phyloP scores from a whole-genome alignment of 2,797 vertebrate genomes.

The Melanotaenia boesemani region DNA sequence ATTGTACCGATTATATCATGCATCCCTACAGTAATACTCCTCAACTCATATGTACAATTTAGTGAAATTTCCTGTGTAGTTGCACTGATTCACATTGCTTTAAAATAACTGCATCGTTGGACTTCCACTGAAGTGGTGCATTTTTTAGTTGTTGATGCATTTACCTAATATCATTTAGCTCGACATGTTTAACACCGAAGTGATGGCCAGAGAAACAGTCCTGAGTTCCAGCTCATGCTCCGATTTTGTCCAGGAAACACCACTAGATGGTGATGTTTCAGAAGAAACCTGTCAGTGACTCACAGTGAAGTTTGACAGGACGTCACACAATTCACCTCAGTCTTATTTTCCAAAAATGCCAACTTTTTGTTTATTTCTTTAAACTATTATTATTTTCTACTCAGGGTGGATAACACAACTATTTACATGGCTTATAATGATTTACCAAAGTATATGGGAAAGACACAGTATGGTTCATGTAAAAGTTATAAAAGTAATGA shows the following conservation, averaged over 20 bases:
- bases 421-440: not conserved
- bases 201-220: not conserved
- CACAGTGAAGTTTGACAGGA: not conserved
- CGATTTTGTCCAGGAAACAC: not conserved
- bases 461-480: not conserved
- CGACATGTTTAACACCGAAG: not conserved
- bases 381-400: not conserved
- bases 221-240: too few relatives aligned
- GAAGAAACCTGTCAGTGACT: constrained; percentile 8
- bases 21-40: not conserved
- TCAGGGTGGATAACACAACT: not conserved
- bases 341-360: not conserved
- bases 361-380: not conserved
- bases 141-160: too few relatives aligned
- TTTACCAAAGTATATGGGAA: not conserved
- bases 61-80: not conserved
- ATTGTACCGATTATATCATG: too few relatives aligned
- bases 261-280: constrained; percentile 65
- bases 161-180: too few relatives aligned
- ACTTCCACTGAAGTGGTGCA: not conserved
- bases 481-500: not conserved
- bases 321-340: not conserved
- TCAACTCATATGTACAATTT: not conserved
- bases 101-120: not conserved
- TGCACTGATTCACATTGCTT: not conserved